Base-by-base conservation (phyloP, 2,113 vertebrate genomes). In the Embiotoca jacksoni region DNA sequence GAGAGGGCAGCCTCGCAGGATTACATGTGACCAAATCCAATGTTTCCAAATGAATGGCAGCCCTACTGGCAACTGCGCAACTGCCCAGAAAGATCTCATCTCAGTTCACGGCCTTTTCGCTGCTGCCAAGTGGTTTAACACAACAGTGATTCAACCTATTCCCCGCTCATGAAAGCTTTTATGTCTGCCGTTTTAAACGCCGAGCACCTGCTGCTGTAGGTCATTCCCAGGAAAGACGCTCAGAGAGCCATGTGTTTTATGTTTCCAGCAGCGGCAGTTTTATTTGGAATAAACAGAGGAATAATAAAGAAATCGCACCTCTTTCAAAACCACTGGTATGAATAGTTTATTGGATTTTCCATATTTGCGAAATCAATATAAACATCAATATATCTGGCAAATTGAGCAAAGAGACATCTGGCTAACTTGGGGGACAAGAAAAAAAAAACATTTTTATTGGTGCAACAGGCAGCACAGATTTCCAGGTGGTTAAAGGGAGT, bases 111-210 rank as follows among this genome's bases (percentile, higher is more conserved):
- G 53, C 41, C 71, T 52, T 46, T 73, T 70, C 1, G 54, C 67
- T 30, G 33, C 30, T 67, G 64, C 80, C 64, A 60, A 75, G 70
- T 59, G 73, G 78, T 81, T 83, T 75, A 83, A 75, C 74, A 72
- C 77, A 59, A 59, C 31, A 33, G 57, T 36, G 71, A 60, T 46
- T 80, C 78, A 53, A 59, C 33, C 72, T 54, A 64, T 68, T 81
- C 70, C 66, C 62, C 4, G 55, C 72, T 66, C 63, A 11, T 57
- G 58, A 80, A 79, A 76, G 75, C 63, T 65, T 77, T 74, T 56
- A 61, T 72, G 71, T 82, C 65, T 82, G 79, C 53, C 64, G 58
- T 80, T 88, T 82, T 80, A 82, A 84, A 76, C 30, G 1, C 59
- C 68, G 63, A 6, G 0, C 1, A 52, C 62, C 64, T 30, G n/a